These are phyloP conservation scores for Drosophila tanythrix DNA, from an alignment of 2,888 invertebrate genomes.

Conservation along the genomic window DNA sequence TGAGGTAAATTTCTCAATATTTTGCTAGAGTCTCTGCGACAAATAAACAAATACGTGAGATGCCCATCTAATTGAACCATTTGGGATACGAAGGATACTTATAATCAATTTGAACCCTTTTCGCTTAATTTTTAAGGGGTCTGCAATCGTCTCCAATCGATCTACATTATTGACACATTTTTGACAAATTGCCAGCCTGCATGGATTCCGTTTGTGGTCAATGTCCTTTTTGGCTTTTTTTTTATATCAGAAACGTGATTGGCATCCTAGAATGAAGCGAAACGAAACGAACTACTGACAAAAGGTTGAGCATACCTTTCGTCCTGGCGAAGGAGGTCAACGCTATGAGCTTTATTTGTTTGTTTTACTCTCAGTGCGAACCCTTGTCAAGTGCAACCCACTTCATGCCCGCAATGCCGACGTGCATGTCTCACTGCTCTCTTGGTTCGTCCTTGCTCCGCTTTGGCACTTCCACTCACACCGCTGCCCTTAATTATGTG, in stretches of 20 bases:
- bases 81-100: slow-evolving; percentile 22
- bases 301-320: slow-evolving; percentile 67
- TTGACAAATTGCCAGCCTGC: slow-evolving; percentile 75
- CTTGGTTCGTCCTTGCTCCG: slow-evolving; percentile 70
- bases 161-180: slow-evolving; percentile 80
- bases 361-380: slow-evolving; percentile 75
- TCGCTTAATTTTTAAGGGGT: slow-evolving; percentile 56
- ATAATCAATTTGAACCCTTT: slow-evolving; percentile 64
- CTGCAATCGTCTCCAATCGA: slow-evolving; percentile 65
- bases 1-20: slow-evolving; percentile 7
- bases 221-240: slow-evolving; percentile 40
- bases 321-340: slow-evolving; percentile 59
- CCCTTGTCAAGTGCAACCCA: slow-evolving; percentile 67
- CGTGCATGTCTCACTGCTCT: slow-evolving; percentile 38
- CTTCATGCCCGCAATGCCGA: slow-evolving; percentile 23
- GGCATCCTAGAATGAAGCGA: slow-evolving; percentile 56
- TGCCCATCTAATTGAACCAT: slow-evolving; percentile 26
- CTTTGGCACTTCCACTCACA: slow-evolving; percentile 65
- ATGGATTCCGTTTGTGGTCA: slow-evolving; percentile 52
- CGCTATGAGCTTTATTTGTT: slow-evolving; percentile 59
- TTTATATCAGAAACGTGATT: slow-evolving; percentile 64
- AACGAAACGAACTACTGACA: slow-evolving; percentile 35
- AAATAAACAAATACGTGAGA: slow-evolving; percentile 14
- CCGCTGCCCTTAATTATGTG: slow-evolving; percentile 75
- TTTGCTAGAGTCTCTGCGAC: background rate